Percentiles rank a stretch among this genome's conserved stretches.
Conservation (phyloP, 2,888 invertebrate species). For the Zonitis immaculata region DNA sequence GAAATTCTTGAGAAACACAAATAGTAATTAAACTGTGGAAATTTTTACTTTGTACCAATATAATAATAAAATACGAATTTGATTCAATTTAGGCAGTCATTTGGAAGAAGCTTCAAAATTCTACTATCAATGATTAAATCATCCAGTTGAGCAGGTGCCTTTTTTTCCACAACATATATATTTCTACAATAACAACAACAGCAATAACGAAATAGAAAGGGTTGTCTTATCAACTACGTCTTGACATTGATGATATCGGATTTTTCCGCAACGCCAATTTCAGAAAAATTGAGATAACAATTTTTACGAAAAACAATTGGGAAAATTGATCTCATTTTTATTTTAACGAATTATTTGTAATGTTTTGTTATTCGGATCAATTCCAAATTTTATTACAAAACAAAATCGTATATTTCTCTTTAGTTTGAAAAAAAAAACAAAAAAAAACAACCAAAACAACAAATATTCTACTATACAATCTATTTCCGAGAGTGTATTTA, state of each 20-base stretch:
- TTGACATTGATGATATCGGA: no score
- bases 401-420: background rate
- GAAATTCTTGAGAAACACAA: background rate
- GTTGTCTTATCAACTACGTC: no score
- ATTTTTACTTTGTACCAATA: slow-evolving; percentile 8
- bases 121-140: no score
- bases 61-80: background rate
- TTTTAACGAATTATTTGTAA: background rate
- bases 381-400: background rate
- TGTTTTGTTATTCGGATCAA: background rate
- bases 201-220: no score
- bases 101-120: no score
- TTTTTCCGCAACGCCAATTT: no score
- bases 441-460: background rate
- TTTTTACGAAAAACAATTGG: no score
- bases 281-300: no score
- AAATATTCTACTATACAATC: background rate
- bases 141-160: background rate
- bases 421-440: no score
- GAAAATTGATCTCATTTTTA: background rate
- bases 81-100: slow-evolving; percentile 1
- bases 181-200: no score
- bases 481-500: background rate
- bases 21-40: slow-evolving; percentile 5
- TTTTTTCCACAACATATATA: no score